Conservation (phyloP, 2,113 vertebrate species). For the Leptobrachium leishanense region DNA sequence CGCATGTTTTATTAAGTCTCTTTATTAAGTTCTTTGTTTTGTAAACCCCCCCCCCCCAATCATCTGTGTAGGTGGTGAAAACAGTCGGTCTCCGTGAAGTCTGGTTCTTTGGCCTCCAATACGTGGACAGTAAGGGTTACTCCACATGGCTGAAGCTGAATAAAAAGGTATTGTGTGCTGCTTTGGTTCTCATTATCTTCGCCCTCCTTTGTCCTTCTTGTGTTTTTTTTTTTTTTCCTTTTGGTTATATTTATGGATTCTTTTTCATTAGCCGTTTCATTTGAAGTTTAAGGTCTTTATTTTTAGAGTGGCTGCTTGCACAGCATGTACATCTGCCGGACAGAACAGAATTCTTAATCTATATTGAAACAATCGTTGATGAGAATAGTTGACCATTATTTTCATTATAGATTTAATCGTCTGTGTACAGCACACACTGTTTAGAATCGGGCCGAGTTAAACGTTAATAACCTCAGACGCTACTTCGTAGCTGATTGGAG, state of each 20-base stretch:
- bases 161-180: conserved; percentile 80
- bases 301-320: background rate
- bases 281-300: background rate
- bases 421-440: too few species aligned
- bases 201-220: background rate
- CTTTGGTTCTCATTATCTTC: background rate
- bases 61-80: conserved; percentile 85
- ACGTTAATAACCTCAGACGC: too few species aligned
- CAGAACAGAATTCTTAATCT: too few species aligned
- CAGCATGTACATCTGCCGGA: background rate
- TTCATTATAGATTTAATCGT: too few species aligned
- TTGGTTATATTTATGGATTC: conserved; percentile 2
- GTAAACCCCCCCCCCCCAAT: too few species aligned
- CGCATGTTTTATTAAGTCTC: too few species aligned
- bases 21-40: too few species aligned
- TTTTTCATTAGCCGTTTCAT: conserved; percentile 14
- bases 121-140: conserved; percentile 95
- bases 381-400: too few species aligned
- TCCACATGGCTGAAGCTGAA: conserved; percentile 96
- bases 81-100: conserved; percentile 95
- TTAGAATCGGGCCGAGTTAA: too few species aligned
- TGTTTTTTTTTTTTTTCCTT: too few species aligned
- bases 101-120: conserved; percentile 98
- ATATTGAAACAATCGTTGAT: too few species aligned
- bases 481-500: too few species aligned